phyloP scores from a whole-genome alignment of 2,797 vertebrate species.

The Macrochelys suwanniensis region DNA sequence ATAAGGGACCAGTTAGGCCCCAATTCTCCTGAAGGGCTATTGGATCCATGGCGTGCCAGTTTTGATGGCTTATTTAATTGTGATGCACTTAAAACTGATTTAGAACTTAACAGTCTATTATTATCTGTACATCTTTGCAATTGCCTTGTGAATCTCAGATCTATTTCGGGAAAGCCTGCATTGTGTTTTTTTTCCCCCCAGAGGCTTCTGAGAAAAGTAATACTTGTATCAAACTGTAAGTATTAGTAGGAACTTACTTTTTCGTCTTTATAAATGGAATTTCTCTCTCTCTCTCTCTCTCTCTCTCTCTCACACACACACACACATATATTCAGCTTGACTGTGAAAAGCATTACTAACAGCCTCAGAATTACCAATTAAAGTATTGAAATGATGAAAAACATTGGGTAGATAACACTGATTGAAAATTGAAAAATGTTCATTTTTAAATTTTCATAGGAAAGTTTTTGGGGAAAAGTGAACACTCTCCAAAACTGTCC shows the following conservation, averaged over 20 bases:
- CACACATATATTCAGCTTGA: fast-evolving
- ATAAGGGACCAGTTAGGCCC: not conserved
- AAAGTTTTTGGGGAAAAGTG: not conserved
- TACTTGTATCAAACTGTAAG: not conserved
- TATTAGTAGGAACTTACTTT: not conserved
- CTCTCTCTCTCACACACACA: not conserved
- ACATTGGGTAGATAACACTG: fast-evolving
- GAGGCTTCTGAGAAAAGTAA: not conserved
- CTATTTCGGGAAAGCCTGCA: not conserved
- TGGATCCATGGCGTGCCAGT: not conserved
- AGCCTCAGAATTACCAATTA: not conserved
- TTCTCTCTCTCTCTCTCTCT: not conserved
- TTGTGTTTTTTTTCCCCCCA: not conserved
- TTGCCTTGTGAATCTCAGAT: not conserved
- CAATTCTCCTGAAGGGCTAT: not conserved
- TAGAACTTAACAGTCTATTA: not conserved
- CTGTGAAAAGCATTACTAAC: not conserved
- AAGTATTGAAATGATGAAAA: not conserved
- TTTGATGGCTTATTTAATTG: not conserved
- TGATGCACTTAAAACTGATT: not conserved
- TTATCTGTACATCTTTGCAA: not conserved
- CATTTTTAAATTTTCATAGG: not conserved
- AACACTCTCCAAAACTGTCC: fast-evolving
- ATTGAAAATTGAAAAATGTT: not conserved
- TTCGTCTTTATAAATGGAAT: not conserved